phyloP scores from a whole-genome alignment of 2,888 invertebrate species.

The Glaucopsyche alexis region DNA sequence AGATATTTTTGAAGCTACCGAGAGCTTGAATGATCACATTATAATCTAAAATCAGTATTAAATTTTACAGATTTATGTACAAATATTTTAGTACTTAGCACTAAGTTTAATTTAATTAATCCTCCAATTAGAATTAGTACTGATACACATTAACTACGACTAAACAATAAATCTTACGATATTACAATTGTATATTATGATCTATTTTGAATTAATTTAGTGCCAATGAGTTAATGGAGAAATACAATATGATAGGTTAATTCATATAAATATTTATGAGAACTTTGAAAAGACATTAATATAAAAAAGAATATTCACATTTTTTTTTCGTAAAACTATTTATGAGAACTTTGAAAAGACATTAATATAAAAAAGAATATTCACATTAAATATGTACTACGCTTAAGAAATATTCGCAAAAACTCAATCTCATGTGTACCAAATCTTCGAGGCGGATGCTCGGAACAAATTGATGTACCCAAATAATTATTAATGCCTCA shows the following conservation, averaged over 20 bases:
- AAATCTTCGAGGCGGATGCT: conserved; percentile 57
- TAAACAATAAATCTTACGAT: conserved; percentile 55
- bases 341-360: no score
- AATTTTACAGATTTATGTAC: conserved; percentile 80
- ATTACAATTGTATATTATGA: conserved; percentile 25
- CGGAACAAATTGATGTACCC: conserved; percentile 81
- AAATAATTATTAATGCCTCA: conserved; percentile 82
- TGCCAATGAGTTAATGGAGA: not conserved
- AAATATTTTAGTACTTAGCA: conserved; percentile 81
- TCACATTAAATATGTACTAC: no score
- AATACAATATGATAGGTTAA: no score
- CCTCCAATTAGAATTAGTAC: conserved; percentile 63
- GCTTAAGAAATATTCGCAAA: conserved; percentile 39
- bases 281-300: no score
- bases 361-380: no score
- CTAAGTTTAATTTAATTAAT: conserved; percentile 80
- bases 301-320: no score
- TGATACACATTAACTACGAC: conserved; percentile 46
- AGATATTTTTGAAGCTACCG: conserved; percentile 76
- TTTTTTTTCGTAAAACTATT: no score
- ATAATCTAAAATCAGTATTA: conserved; percentile 78
- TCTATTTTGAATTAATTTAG: not conserved
- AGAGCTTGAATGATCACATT: conserved; percentile 79
- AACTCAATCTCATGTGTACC: conserved; percentile 41
- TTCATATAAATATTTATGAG: no score